A percentile compares a stretch with the other conserved stretches of the same genome.
Conservation (phyloP, 2,888 invertebrate genomes). For the Melinopterus prodromus region DNA sequence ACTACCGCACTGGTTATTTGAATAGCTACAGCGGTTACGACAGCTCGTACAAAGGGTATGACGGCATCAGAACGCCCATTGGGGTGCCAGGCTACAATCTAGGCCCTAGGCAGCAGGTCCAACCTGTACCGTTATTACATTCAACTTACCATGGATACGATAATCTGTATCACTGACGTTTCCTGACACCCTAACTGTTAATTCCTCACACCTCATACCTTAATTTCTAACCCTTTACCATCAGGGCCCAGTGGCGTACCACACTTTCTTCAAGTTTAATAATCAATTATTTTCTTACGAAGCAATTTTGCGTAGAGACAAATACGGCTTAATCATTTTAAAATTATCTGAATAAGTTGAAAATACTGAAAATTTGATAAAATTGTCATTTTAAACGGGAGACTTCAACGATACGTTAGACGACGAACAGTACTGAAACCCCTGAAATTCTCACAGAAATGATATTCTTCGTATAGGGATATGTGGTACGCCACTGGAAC, state of each 20-base stretch:
- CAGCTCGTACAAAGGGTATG: conserved; percentile 18
- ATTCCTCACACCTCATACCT: not conserved
- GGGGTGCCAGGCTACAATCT: conserved; percentile 22
- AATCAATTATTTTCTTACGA: too few species aligned
- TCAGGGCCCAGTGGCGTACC: not conserved
- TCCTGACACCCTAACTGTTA: not conserved
- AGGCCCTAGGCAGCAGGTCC: conserved; percentile 21
- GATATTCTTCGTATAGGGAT: too few species aligned
- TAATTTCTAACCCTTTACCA: not conserved
- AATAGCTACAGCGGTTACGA: conserved; percentile 26
- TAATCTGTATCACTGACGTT: conserved; percentile 36
- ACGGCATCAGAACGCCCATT: conserved; percentile 6
- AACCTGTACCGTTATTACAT: conserved; percentile 34
- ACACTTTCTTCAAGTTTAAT: not conserved
- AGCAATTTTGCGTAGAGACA: too few species aligned
- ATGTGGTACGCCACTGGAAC: not conserved
- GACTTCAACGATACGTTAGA: too few species aligned
- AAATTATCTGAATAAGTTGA: too few species aligned
- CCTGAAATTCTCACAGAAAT: too few species aligned
- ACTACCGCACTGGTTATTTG: conserved; percentile 19
- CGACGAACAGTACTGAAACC: too few species aligned
- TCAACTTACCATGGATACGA: conserved; percentile 38
- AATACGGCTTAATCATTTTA: too few species aligned
- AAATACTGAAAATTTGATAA: too few species aligned
- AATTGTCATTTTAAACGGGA: too few species aligned